A percentile compares a stretch with the other conserved stretches of the same genome.
phyloP scores from a whole-genome alignment of 2,113 vertebrate genomes.

The Melanostigma gelatinosum region DNA sequence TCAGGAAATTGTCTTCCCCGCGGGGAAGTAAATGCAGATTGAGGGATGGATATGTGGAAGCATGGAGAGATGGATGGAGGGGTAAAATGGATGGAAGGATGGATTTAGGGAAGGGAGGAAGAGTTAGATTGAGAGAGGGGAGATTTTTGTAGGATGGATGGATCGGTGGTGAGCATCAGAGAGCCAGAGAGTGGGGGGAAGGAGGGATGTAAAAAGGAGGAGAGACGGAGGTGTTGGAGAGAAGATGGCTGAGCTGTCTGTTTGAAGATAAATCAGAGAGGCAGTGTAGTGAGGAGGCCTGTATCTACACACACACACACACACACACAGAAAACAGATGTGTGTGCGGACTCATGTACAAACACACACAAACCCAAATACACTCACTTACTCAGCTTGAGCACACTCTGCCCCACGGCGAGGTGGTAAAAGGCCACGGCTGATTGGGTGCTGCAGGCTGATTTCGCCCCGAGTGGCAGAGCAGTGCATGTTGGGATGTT shows the following conservation, averaged over 20 bases:
- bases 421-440: conserved; percentile 80
- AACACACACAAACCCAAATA: conserved; percentile 66
- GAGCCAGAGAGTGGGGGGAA: conserved; percentile 41
- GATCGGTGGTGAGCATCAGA: conserved; percentile 49
- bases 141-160: conserved; percentile 65
- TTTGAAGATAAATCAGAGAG: conserved; percentile 79
- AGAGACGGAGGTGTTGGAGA: conserved; percentile 57
- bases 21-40: conserved; percentile 70
- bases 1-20: conserved; percentile 77
- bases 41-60: conserved; percentile 51
- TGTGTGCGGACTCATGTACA: conserved; percentile 48
- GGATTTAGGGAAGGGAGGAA: conserved; percentile 37
- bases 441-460: conserved; percentile 78
- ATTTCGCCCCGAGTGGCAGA: conserved; percentile 69
- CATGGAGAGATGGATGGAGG: conserved; percentile 35
- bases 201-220: conserved; percentile 29
- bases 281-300: conserved; percentile 69
- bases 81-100: conserved; percentile 36
- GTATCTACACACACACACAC: conserved; percentile 65
- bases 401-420: conserved; percentile 67
- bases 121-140: conserved; percentile 33
- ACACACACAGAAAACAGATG: conserved; percentile 66
- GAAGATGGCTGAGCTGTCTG: conserved; percentile 72
- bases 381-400: conserved; percentile 54
- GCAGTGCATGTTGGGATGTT: conserved; percentile 79